A percentile compares a stretch with the other conserved stretches of the same genome.
Evolutionary conservation across 2,113 vertebrate species (phyloP).

Genomic region (Anas platyrhynchos): DNA sequence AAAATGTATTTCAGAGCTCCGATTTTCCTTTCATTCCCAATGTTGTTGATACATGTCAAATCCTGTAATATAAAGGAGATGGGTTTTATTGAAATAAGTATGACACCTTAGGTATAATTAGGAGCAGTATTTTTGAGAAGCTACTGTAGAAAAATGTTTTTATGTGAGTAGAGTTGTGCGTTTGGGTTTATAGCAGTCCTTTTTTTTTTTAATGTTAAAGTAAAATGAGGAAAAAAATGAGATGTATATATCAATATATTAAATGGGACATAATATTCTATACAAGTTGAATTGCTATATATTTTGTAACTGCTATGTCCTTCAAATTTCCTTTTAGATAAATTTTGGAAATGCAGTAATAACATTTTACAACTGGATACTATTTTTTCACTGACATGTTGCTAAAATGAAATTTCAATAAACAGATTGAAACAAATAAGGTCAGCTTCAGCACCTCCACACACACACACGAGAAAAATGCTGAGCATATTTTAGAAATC

Average conservation of each 20-base stretch:
- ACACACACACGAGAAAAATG: too few relatives aligned
- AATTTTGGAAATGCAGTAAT: neutral
- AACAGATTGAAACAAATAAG: neutral
- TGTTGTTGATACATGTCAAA: neutral
- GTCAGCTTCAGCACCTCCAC: neutral
- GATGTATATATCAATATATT: rapidly evolving
- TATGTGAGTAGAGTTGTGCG: neutral
- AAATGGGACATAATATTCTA: neutral
- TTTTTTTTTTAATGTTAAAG: neutral
- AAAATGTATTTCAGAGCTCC: neutral
- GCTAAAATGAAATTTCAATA: neutral
- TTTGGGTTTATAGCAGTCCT: neutral
- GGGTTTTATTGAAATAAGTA: rapidly evolving
- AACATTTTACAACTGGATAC: neutral
- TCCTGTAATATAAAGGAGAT: neutral
- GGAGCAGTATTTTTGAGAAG: neutral
- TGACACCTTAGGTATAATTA: neutral
- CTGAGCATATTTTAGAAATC: too few relatives aligned
- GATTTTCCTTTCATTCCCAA: neutral
- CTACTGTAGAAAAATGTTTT: neutral
- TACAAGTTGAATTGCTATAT: neutral
- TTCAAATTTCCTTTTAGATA: neutral
- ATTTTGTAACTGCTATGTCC: neutral
- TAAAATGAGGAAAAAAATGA: neutral
- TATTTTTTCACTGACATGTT: neutral